phyloP scores from a whole-genome alignment of 1,140 invertebrate species.

The Drosophila lini region DNA sequence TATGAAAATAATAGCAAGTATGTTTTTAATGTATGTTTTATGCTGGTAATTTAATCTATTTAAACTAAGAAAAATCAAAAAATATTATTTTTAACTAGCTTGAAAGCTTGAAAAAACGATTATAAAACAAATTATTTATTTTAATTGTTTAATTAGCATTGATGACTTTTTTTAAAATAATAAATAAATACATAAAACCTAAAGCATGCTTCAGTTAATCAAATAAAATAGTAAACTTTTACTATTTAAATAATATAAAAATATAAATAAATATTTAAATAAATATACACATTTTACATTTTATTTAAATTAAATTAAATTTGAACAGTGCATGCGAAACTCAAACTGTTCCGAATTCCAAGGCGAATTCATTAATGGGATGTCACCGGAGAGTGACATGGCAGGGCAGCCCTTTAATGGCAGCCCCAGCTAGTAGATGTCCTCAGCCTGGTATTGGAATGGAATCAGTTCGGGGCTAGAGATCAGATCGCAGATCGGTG shows the following conservation, averaged over 20 bases:
- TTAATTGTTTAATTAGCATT: not conserved
- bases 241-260: not conserved
- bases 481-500: conserved; percentile 6
- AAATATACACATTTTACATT: not conserved
- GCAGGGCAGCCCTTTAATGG: conserved; percentile 47
- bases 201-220: not conserved
- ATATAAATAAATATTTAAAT: not conserved
- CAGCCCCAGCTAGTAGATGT: conserved; percentile 39
- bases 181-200: not conserved
- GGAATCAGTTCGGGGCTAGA: conserved; percentile 11
- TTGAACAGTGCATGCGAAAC: conserved; percentile 24
- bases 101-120: no score
- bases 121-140: no score
- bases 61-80: no score
- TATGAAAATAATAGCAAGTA: no score
- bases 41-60: no score
- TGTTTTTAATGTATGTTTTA: no score
- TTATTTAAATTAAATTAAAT: not conserved
- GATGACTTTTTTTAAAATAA: no score
- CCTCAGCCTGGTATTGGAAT: conserved; percentile 36
- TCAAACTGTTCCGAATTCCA: conserved; percentile 58
- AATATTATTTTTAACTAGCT: no score
- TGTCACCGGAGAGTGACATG: conserved; percentile 56
- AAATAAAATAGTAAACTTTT: not conserved
- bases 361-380: conserved; percentile 80